phyloP scores from a whole-genome alignment of 2,113 vertebrate species.

The Oreochromis aureus region DNA sequence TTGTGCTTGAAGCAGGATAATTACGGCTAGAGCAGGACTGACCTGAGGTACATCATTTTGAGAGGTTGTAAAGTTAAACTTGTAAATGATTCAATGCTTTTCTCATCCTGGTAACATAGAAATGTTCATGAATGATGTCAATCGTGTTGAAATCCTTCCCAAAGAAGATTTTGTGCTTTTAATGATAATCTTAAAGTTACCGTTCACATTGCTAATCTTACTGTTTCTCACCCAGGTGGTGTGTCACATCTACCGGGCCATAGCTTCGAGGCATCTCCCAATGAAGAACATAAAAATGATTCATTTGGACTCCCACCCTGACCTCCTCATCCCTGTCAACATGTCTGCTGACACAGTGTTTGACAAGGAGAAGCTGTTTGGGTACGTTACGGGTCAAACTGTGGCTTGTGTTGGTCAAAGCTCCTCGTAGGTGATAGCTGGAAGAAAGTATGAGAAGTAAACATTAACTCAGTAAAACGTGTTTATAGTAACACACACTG shows the following conservation, averaged over 20 bases:
- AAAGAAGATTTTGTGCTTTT: neutral
- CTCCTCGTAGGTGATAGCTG: neutral
- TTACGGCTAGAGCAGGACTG: rapidly evolving
- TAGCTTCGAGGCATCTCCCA: slow-evolving; percentile 90
- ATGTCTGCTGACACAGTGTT: slow-evolving; percentile 92
- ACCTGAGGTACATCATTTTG: neutral
- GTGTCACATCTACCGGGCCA: slow-evolving; percentile 88
- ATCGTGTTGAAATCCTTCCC: neutral
- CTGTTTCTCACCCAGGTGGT: slow-evolving; percentile 76
- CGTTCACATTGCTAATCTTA: rapidly evolving
- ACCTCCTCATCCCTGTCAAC: slow-evolving; percentile 95
- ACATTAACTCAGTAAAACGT: neutral
- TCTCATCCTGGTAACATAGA: neutral
- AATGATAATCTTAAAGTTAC: neutral
- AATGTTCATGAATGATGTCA: neutral
- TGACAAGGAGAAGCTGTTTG: slow-evolving; percentile 89
- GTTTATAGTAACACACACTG: neutral
- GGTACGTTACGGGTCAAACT: slow-evolving; percentile 59
- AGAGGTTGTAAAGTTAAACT: neutral
- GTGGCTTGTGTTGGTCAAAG: neutral
- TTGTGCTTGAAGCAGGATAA: rapidly evolving
- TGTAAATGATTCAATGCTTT: neutral
- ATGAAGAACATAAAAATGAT: slow-evolving; percentile 80
- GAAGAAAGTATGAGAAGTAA: neutral
- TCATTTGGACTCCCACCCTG: slow-evolving; percentile 95